Evolutionary conservation across 2,797 vertebrate genomes (phyloP).

Genomic region (Oceanodroma leucorhoa): DNA sequence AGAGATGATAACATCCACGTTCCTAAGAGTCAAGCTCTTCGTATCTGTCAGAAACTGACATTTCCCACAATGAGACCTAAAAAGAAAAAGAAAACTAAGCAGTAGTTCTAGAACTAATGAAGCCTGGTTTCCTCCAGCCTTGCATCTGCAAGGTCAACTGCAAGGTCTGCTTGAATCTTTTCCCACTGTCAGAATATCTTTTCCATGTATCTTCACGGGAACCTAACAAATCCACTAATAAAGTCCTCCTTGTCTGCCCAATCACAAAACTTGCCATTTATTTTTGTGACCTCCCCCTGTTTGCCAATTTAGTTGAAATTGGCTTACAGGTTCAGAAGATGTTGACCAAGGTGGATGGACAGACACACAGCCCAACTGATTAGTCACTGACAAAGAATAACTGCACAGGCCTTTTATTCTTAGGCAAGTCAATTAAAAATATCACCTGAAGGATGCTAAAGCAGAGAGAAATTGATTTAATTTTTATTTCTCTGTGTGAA

Average conservation of each 20-base stretch:
- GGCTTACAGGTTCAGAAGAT: not conserved
- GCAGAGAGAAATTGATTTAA: not conserved
- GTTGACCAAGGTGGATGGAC: not conserved
- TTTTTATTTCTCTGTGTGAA: not conserved
- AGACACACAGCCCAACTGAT: not conserved
- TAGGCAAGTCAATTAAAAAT: not conserved
- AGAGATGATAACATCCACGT: not conserved
- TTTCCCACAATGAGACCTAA: not conserved
- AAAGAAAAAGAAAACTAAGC: not conserved
- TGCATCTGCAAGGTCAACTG: not conserved
- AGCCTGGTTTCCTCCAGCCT: not conserved
- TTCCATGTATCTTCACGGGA: not conserved
- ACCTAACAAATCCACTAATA: not conserved
- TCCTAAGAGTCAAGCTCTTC: not conserved
- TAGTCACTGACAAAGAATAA: not conserved
- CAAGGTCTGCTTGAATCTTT: not conserved
- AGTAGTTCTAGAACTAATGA: not conserved
- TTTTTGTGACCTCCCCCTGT: not conserved
- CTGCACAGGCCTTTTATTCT: not conserved
- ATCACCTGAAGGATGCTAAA: not conserved
- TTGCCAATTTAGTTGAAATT: not conserved
- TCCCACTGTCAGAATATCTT: not conserved
- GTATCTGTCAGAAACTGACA: not conserved
- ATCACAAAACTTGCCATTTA: not conserved
- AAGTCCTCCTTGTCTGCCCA: not conserved